Conservation (phyloP, 2,797 vertebrate species). For the Acanthurus leucopareius region DNA sequence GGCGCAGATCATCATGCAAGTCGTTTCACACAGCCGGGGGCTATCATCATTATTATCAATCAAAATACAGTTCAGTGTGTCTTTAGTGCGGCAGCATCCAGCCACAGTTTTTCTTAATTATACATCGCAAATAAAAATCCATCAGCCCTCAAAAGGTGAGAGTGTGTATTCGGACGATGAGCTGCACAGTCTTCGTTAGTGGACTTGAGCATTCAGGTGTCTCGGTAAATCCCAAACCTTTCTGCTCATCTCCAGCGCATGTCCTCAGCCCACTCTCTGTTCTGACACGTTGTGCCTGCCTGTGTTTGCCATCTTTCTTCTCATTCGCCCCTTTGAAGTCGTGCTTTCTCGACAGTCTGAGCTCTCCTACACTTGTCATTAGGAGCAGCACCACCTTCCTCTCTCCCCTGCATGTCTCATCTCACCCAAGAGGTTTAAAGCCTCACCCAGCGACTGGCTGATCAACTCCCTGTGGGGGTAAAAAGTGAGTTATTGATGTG, state of each 20-base stretch:
- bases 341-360: constrained; percentile 55
- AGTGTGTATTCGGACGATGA: not conserved
- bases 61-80: constrained; percentile 43
- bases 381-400: constrained; percentile 29
- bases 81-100: constrained; percentile 19
- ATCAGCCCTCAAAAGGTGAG: constrained; percentile 52
- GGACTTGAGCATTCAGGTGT: constrained; percentile 35
- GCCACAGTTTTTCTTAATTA: constrained; percentile 53
- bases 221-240: constrained; percentile 31
- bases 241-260: constrained; percentile 30
- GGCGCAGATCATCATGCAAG: constrained; percentile 73
- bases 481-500: constrained; percentile 61
- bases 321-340: constrained; percentile 71
- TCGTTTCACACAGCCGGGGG: constrained; percentile 66
- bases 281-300: constrained; percentile 49
- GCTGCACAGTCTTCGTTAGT: not conserved
- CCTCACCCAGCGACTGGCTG: constrained; percentile 64
- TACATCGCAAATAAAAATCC: constrained; percentile 54
- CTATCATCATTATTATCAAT: constrained; percentile 70
- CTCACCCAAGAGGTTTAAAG: constrained; percentile 50
- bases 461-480: constrained; percentile 49
- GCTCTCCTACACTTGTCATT: constrained; percentile 69
- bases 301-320: constrained; percentile 50
- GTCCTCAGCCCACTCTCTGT: constrained; percentile 43
- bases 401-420: constrained; percentile 42